phyloP scores from a whole-genome alignment of 2,797 vertebrate species.

The Acanthiza pusilla region DNA sequence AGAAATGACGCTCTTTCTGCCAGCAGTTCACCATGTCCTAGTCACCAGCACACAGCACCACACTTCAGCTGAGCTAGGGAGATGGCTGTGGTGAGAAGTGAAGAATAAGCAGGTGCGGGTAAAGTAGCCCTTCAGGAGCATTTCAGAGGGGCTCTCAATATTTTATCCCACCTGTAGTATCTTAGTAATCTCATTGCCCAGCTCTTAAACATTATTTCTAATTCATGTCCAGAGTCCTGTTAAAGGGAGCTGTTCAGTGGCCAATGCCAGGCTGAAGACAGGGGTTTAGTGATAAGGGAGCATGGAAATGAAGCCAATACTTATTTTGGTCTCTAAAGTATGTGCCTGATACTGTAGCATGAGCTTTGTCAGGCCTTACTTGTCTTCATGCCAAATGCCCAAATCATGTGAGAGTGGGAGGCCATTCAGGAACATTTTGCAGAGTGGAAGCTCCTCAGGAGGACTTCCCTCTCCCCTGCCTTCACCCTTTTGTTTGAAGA shows the following conservation, averaged over 20 bases:
- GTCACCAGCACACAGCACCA: rapidly evolving
- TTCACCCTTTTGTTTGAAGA: neutral
- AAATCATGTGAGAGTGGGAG: neutral
- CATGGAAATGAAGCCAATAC: neutral
- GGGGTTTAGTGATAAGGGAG: neutral
- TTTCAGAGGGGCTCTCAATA: neutral
- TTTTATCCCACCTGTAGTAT: neutral
- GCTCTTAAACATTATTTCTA: neutral
- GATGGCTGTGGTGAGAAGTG: neutral
- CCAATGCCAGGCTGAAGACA: neutral
- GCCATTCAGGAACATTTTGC: neutral
- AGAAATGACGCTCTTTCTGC: neutral
- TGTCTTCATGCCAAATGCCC: neutral
- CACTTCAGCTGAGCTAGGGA: neutral
- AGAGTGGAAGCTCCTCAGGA: neutral
- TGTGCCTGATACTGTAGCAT: neutral
- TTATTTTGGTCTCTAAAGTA: conserved; percentile 42
- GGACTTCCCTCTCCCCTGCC: neutral
- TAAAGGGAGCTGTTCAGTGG: neutral
- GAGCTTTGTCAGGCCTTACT: neutral
- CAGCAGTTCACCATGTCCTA: neutral
- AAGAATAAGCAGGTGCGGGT: neutral
- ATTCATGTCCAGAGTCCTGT: neutral
- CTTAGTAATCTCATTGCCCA: neutral
- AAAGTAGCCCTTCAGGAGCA: neutral